These are phyloP conservation scores for Procambarus virginalis DNA, from an alignment of 1,140 invertebrate species.

Conservation along the genomic window DNA sequence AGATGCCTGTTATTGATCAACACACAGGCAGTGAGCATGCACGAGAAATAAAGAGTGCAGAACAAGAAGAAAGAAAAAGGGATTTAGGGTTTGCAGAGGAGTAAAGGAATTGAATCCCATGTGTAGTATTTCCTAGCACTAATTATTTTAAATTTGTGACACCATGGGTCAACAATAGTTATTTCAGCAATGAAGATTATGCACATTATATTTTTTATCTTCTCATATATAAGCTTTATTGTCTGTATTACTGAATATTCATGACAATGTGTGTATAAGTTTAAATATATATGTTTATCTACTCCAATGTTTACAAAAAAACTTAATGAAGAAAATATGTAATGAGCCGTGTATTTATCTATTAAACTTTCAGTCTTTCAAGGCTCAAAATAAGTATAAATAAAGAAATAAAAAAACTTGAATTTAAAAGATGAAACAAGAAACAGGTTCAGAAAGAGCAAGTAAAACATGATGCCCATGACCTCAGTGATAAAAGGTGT, in stretches of 20 bases:
- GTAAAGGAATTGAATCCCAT: conserved; percentile 51
- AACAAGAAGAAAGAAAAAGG: conserved; percentile 61
- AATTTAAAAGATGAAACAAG: conserved; percentile 53
- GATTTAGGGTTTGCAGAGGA: conserved; percentile 58
- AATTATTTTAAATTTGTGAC: not conserved
- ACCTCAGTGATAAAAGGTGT: conserved; percentile 41
- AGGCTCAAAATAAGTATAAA: conserved; percentile 40
- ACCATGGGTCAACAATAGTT: not conserved
- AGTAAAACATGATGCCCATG: conserved; percentile 43
- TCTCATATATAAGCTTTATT: not conserved
- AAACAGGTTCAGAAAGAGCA: conserved; percentile 29
- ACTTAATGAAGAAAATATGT: conserved; percentile 5
- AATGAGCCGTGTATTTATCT: conserved; percentile 27
- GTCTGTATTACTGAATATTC: conserved; percentile 1
- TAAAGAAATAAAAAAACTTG: conserved; percentile 14
- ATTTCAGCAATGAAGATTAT: not conserved
- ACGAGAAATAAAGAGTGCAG: conserved; percentile 64
- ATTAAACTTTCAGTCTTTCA: conserved; percentile 27
- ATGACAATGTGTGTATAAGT: not conserved
- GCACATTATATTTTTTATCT: not conserved
- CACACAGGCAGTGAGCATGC: conserved; percentile 60
- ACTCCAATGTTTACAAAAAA: not conserved
- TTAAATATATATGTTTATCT: not conserved
- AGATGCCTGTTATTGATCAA: conserved; percentile 53
- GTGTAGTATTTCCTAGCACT: conserved; percentile 25